Conservation (phyloP, 64 coral and sea anemone genomes). For the Pocillopora damicornis region DNA sequence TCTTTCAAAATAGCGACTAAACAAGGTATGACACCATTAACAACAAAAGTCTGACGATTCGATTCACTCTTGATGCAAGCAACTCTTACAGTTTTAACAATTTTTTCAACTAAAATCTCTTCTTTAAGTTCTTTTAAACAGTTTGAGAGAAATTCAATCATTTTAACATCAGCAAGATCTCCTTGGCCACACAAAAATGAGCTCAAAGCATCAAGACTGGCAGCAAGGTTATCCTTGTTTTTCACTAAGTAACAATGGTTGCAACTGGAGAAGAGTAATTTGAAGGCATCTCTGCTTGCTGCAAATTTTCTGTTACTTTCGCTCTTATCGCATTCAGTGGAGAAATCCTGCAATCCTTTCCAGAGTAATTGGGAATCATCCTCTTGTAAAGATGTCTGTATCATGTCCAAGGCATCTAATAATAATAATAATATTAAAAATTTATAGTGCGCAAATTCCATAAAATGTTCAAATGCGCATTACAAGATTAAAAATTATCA, state of each 20-base stretch:
- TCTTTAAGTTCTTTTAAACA: slow-evolving; percentile 63
- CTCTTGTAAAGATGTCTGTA: slow-evolving; percentile 15
- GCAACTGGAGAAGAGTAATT: slow-evolving; percentile 46
- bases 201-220: slow-evolving; percentile 55
- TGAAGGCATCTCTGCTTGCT: slow-evolving; percentile 53
- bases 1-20: slow-evolving; percentile 61
- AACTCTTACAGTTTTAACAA: slow-evolving; percentile 40
- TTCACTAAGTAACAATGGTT: slow-evolving; percentile 48
- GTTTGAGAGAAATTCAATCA: slow-evolving; percentile 52
- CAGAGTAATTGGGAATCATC: slow-evolving; percentile 17
- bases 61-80: slow-evolving; percentile 82
- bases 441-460: too few species aligned
- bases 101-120: slow-evolving; percentile 33
- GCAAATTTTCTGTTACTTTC: slow-evolving; percentile 87
- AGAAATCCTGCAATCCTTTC: slow-evolving; percentile 41
- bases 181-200: slow-evolving; percentile 68
- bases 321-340: slow-evolving; percentile 53
- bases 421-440: too few species aligned
- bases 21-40: slow-evolving; percentile 53
- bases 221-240: slow-evolving; percentile 31
- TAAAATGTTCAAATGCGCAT: too few species aligned
- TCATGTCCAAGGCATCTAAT: slow-evolving; percentile 47
- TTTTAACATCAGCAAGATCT: slow-evolving; percentile 41
- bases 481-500: too few species aligned
- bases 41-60: slow-evolving; percentile 81